Evolutionary conservation across 2,113 vertebrate genomes (phyloP).

Genomic region (Gallinago jamesoni): DNA sequence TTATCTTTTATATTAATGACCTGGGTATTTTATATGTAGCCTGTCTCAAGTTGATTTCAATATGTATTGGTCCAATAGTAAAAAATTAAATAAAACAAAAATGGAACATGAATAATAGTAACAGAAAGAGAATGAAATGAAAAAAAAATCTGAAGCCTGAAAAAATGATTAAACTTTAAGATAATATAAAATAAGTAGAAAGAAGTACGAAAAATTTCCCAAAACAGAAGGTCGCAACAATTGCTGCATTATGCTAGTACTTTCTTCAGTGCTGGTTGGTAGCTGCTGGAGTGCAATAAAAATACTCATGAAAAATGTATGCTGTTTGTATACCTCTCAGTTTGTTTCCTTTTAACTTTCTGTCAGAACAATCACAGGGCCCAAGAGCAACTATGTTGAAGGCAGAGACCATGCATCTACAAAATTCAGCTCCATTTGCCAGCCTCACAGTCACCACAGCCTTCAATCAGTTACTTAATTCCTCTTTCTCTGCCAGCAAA

Average conservation of each 20-base stretch:
- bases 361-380: background rate
- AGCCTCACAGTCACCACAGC: background rate
- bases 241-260: background rate
- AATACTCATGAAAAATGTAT: constrained; percentile 42
- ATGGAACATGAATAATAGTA: background rate
- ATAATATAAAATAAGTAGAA: background rate
- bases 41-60: background rate
- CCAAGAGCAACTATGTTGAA: background rate
- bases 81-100: background rate
- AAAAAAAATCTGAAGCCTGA: background rate
- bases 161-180: background rate
- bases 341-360: constrained; percentile 32
- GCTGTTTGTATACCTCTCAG: background rate
- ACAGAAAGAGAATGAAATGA: background rate
- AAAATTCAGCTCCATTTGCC: background rate
- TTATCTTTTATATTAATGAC: background rate
- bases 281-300: background rate
- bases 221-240: background rate
- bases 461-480: background rate
- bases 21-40: background rate
- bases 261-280: background rate
- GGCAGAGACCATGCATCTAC: background rate
- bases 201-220: background rate
- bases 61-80: background rate
- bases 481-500: background rate